Evolutionary conservation across 1,140 invertebrate species (phyloP).

Genomic region (Sweltsa coloradensis): DNA sequence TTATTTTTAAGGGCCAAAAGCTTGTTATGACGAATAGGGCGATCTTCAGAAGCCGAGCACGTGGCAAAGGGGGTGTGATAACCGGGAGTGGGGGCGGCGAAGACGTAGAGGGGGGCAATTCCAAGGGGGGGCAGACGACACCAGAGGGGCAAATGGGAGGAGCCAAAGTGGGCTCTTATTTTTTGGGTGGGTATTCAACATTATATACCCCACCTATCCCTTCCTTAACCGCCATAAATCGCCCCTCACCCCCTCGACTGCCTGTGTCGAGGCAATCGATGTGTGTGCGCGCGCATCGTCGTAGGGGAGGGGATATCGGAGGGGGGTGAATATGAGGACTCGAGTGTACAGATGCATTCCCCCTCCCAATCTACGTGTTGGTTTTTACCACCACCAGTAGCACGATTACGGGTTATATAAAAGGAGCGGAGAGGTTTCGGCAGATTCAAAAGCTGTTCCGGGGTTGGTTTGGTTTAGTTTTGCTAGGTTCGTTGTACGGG

Average conservation of each 20-base stretch:
- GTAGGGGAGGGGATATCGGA: background rate
- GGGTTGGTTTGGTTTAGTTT: slow-evolving; percentile 12
- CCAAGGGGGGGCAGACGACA: slow-evolving; percentile 2
- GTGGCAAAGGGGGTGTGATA: slow-evolving; percentile 3
- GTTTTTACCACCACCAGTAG: background rate
- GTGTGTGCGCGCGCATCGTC: background rate
- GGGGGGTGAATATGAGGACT: background rate
- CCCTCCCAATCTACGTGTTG: background rate
- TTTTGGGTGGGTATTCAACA: slow-evolving; percentile 1
- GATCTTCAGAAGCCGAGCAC: too few relatives aligned
- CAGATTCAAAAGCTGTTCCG: slow-evolving; percentile 2
- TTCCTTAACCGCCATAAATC: too few relatives aligned
- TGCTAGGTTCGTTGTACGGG: slow-evolving; percentile 8
- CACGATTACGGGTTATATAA: slow-evolving; percentile 7
- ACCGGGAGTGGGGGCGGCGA: background rate
- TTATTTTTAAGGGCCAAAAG: too few relatives aligned
- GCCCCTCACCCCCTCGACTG: background rate
- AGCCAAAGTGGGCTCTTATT: slow-evolving; percentile 1
- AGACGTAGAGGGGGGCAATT: background rate
- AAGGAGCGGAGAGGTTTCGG: slow-evolving; percentile 1
- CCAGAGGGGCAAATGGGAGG: background rate
- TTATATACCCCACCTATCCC: background rate
- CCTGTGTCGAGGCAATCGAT: background rate
- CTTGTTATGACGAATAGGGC: too few relatives aligned
- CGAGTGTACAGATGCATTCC: slow-evolving; percentile 1